Base-by-base conservation (phyloP, 2,797 vertebrate species). In the Bufotes viridis region DNA sequence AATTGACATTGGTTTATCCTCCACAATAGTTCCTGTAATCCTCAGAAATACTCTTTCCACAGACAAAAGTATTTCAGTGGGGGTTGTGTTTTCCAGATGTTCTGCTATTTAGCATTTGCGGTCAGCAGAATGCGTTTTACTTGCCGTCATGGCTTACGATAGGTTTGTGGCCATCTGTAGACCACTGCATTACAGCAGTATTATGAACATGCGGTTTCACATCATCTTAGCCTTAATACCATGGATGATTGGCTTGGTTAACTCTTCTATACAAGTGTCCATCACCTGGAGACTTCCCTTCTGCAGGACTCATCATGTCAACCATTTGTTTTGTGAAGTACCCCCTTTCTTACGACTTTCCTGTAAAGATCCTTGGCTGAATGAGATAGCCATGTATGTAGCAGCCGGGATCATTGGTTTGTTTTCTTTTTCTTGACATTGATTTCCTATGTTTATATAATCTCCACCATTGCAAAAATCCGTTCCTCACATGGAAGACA, bases 1-100 rank as follows among this genome's bases (percentile, higher is more conserved):
- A n/a, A n/a, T n/a, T n/a, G n/a, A n/a, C n/a, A n/a, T 9, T 88
- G 15, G 72, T 88, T 88, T 88, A 7, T 88, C 87, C 11, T 70
- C 87, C 11, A 49, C 74, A 63, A 72, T 84, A 0, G 74, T 88
- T 14, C 87, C 87, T 9, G 67, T 58, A 13, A 22, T 84, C 7
- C 26, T 88, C 2, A 79, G 9, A 22, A 82, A 87, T 42, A 81
- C n/a, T 1, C 14, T 82, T 1, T 22, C 57, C 26, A 72, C 15
- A 53, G 79, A 87, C n/a, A 81, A 7, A 82, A 87, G 78, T 65
- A 87, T 87, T 51, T 87, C 79, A n/a, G 7, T 51, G 63, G 0
- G 5, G 74, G 15, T 79, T 17, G 29, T 87, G 86, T 75, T 69
- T n/a, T 1, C 12, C 34, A 13, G 79, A 87, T 6, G 82, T 87